Evolutionary conservation across 2,797 vertebrate species (phyloP).

Genomic region (Scleropages formosus): DNA sequence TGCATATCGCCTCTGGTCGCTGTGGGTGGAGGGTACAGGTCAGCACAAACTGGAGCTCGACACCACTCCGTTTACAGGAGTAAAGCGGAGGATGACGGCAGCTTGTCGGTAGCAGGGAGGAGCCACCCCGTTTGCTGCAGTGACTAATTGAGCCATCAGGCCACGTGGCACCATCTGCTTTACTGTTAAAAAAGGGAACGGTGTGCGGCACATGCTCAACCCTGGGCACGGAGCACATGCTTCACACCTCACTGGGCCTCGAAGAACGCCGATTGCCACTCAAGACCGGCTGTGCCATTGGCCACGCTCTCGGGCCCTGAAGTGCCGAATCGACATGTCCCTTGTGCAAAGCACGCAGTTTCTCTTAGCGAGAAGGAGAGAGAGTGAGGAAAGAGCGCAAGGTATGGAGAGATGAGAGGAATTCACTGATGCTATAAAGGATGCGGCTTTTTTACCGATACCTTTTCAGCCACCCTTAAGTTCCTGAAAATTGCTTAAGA

Average conservation of each 20-base stretch:
- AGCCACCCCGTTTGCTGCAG: constrained; percentile 54
- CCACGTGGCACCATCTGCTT: constrained; percentile 74
- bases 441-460: not conserved
- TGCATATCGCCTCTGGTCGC: not conserved
- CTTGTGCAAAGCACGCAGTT: not conserved
- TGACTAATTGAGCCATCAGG: constrained; percentile 78
- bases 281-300: constrained; percentile 55
- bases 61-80: too few species aligned
- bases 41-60: not conserved
- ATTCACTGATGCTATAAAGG: not conserved
- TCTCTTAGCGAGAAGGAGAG: constrained; percentile 32
- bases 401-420: not conserved
- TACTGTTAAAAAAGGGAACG: constrained; percentile 69
- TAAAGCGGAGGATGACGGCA: constrained; percentile 1
- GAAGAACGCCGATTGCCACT: constrained; percentile 52
- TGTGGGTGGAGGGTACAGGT: too few species aligned
- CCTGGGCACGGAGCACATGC: constrained; percentile 44
- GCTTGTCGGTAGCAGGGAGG: constrained; percentile 52
- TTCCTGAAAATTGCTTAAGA: not conserved
- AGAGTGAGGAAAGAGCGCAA: constrained; percentile 24
- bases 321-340: constrained; percentile 4
- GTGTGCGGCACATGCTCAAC: constrained; percentile 41
- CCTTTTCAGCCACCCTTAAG: not conserved
- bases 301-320: constrained; percentile 28
- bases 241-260: constrained; percentile 67